These are phyloP conservation scores for Psilopsiagon aymara DNA, from an alignment of 2,113 vertebrate genomes.

Conservation along the genomic window DNA sequence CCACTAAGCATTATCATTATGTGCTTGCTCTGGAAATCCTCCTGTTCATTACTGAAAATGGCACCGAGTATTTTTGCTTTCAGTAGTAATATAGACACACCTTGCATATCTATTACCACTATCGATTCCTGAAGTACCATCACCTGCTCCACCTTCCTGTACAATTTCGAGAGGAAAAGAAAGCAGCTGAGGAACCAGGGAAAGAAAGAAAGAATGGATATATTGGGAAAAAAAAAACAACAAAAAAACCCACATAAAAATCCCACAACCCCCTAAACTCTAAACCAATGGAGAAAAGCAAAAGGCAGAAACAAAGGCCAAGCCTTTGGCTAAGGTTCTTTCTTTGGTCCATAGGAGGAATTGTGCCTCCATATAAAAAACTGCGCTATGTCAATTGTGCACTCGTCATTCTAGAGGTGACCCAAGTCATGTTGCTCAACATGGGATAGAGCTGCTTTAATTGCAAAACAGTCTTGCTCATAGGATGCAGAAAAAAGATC, in stretches of 20 bases:
- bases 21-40: background rate
- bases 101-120: background rate
- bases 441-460: background rate
- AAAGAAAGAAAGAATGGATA: background rate
- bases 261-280: background rate
- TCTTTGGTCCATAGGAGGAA: background rate
- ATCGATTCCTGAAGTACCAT: background rate
- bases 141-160: background rate
- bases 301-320: background rate
- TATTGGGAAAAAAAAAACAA: background rate
- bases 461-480: background rate
- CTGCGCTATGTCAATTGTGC: rapidly evolving
- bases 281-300: background rate
- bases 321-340: background rate
- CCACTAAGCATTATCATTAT: background rate
- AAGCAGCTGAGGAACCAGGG: background rate
- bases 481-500: background rate
- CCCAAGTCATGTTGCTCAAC: background rate
- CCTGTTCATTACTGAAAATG: background rate
- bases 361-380: background rate
- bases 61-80: background rate
- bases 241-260: background rate
- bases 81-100: background rate
- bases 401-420: background rate
- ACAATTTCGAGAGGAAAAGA: background rate